A percentile compares a stretch with the other conserved stretches of the same genome.
Evolutionary conservation across 2,113 vertebrate species (phyloP).

Genomic region (Ceyx melanurus): DNA sequence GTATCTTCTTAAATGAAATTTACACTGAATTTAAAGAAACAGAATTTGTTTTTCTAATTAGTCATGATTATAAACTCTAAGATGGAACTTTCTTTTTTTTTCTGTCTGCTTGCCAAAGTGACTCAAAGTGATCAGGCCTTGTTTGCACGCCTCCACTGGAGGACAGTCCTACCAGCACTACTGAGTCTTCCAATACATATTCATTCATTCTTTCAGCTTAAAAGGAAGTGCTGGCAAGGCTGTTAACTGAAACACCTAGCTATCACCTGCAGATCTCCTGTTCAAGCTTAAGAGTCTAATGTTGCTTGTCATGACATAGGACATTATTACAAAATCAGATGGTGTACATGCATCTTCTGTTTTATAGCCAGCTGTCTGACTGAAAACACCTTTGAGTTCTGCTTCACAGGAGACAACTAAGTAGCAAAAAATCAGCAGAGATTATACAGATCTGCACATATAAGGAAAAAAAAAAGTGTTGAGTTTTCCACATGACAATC

Average conservation of each 20-base stretch:
- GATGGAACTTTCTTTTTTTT: background rate
- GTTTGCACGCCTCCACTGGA: background rate
- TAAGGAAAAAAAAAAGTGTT: background rate
- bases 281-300: background rate
- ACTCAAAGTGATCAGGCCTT: background rate
- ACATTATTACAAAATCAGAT: background rate
- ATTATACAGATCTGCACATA: background rate
- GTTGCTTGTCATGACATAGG: background rate
- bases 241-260: background rate
- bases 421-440: background rate
- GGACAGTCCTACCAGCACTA: background rate
- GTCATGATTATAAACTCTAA: background rate
- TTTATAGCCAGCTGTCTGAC: background rate
- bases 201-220: background rate
- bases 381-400: background rate
- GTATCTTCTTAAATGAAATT: background rate
- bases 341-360: background rate
- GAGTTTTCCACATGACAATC: background rate
- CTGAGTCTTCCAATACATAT: background rate
- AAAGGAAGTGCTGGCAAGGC: background rate
- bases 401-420: background rate
- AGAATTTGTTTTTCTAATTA: background rate
- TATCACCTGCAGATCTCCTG: background rate
- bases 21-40: background rate
- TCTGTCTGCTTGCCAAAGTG: accelerated